phyloP scores from a whole-genome alignment of 2,113 vertebrate genomes.

The Vidua macroura region DNA sequence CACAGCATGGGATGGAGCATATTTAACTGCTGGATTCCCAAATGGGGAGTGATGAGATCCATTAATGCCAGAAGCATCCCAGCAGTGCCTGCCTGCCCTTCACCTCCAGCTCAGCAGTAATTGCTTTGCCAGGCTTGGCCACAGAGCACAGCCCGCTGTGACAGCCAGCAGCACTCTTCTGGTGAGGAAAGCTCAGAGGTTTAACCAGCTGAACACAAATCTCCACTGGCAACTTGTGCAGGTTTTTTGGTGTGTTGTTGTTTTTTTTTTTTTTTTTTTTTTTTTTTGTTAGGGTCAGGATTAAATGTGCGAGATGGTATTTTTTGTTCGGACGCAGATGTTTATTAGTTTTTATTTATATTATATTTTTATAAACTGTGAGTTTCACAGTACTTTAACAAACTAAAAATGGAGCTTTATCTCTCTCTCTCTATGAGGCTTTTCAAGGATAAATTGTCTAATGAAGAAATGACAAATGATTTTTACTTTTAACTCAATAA shows the following conservation, averaged over 20 bases:
- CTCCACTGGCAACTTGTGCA: not conserved
- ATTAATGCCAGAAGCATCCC: not conserved
- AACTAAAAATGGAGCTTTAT: not conserved
- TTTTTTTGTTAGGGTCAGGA: not conserved
- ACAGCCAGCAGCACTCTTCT: not conserved
- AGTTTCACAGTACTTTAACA: not conserved
- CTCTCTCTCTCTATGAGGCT: not conserved
- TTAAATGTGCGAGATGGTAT: not conserved
- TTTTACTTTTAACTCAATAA: not conserved
- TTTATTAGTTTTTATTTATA: not conserved
- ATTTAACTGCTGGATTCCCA: not conserved
- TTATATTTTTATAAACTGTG: not conserved
- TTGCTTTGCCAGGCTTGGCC: not conserved
- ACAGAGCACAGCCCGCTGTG: accelerated
- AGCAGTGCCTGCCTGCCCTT: accelerated
- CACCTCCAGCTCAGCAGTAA: not conserved
- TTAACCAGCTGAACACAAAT: not conserved
- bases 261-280: not conserved
- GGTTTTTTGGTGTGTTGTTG: not conserved
- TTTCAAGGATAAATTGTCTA: not conserved
- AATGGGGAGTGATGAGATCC: not conserved
- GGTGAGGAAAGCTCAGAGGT: not conserved
- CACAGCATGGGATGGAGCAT: not conserved
- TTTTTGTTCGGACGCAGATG: not conserved
- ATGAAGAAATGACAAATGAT: not conserved